Evolutionary conservation across 2,888 invertebrate species (phyloP), one percentile per base, ranked within the genome.

Genomic region (Caenorhabditis afra): DNA sequence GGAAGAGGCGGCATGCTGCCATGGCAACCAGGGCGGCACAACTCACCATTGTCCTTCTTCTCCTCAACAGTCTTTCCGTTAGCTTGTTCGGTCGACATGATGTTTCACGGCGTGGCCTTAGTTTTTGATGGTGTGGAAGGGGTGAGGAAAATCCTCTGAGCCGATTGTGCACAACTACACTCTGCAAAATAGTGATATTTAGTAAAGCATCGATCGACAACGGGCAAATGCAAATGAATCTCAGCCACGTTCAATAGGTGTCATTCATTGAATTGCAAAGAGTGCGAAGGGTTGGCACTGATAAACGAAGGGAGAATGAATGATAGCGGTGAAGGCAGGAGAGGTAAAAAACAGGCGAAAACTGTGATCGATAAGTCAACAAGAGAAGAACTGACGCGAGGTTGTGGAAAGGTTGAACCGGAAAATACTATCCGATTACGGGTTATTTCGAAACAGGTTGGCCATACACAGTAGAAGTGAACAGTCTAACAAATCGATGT

Each of bases 81-180:
- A 37, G 58, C 65, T 53, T 76, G 50, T 57, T 61, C 62, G 23
- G 75, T 71, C 70, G 80, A 80, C 80, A 80, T 80, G 65, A 67
- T 64, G 57, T 62, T 73, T 64, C 61, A 64, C 55, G 55, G 79
- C 74, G 74, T 68, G 50, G 79, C 50, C 50, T 73, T 79, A 67
- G 35, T 57, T 66, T 39, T 77, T 44, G 79, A 70, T 79, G 78
- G 64, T 74, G 65, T 70, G 37, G 58, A 73, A 64, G 75, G 73
- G 75, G 75, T 61, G 80, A 76, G 80, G 80, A 75, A 80, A 80
- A 71, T 59, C 80, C 80, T 80, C 80, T 70, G 41, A 79, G 79
- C 67, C 58, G 73, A 73, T 79, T 73, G 73, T 79, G 58, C 58
- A 58, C 73, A 67, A 58, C 79, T 79, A 79, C 79, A 79, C 79